phyloP scores from a whole-genome alignment of 2,113 vertebrate genomes.

The Noctilio leporinus region DNA sequence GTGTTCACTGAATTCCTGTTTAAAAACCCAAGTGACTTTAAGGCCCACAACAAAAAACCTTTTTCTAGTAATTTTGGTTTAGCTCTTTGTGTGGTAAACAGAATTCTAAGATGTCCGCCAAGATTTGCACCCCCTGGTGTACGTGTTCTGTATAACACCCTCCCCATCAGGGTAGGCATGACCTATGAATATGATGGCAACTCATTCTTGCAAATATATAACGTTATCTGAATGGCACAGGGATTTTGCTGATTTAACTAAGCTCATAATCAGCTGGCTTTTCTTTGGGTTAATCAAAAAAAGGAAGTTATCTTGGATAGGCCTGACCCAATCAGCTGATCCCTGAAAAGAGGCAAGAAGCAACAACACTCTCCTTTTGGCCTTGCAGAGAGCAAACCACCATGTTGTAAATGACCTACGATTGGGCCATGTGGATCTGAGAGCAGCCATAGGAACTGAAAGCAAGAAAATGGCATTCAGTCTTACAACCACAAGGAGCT shows the following conservation, averaged over 20 bases:
- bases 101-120: not conserved
- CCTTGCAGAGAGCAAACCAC: not conserved
- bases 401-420: not conserved
- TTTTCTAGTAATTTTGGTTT: not conserved
- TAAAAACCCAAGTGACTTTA: not conserved
- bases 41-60: not conserved
- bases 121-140: not conserved
- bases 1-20: not conserved
- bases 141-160: not conserved
- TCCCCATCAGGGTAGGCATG: not conserved
- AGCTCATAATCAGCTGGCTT: not conserved
- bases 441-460: not conserved
- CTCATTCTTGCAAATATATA: not conserved
- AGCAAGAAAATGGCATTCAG: not conserved
- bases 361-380: not conserved
- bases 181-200: not conserved
- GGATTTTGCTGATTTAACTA: not conserved
- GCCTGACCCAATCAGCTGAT: not conserved
- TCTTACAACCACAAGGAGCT: not conserved
- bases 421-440: not conserved
- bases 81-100: not conserved
- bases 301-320: not conserved
- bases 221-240: not conserved
- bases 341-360: not conserved
- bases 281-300: constrained; percentile 22